Conservation (phyloP, 2,888 invertebrate genomes). For the Ophion costatus region DNA sequence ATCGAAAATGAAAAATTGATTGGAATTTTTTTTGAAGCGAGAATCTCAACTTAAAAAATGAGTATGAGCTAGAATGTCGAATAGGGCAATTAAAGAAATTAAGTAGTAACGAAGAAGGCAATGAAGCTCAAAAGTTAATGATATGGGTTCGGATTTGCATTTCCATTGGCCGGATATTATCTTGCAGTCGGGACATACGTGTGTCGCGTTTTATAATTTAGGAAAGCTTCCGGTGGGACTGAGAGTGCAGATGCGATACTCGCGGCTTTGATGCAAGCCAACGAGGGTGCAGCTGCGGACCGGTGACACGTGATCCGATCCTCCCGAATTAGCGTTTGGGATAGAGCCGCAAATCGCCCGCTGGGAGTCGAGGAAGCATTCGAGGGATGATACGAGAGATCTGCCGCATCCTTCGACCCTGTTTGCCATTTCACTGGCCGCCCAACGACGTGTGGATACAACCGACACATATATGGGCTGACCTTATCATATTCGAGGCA, state of each 20-base stretch:
- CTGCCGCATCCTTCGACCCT: slow-evolving; percentile 40
- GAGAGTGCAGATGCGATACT: slow-evolving; percentile 54
- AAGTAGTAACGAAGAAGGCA: too few species aligned
- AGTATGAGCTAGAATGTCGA: too few species aligned
- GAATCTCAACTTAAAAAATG: too few species aligned
- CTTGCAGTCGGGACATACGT: neutral
- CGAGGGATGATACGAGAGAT: slow-evolving; percentile 46
- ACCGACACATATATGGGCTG: slow-evolving; percentile 7
- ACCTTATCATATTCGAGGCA: slow-evolving; percentile 22
- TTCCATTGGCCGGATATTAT: neutral
- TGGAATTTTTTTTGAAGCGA: too few species aligned
- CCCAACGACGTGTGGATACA: slow-evolving; percentile 41
- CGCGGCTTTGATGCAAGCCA: slow-evolving; percentile 57
- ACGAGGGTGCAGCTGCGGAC: slow-evolving; percentile 33
- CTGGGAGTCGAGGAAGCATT: slow-evolving; percentile 48
- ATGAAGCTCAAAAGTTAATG: too few species aligned
- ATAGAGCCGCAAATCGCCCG: slow-evolving; percentile 45
- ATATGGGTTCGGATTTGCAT: too few species aligned
- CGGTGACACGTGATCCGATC: slow-evolving; percentile 38
- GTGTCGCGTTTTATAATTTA: slow-evolving; percentile 7
- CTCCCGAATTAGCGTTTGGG: slow-evolving; percentile 59
- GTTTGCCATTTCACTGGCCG: slow-evolving; percentile 44
- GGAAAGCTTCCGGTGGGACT: slow-evolving; percentile 13
- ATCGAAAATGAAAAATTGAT: too few species aligned
- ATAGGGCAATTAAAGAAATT: too few species aligned